Base-by-base conservation (phyloP, 1,140 invertebrate species). In the Spodoptera litura region DNA sequence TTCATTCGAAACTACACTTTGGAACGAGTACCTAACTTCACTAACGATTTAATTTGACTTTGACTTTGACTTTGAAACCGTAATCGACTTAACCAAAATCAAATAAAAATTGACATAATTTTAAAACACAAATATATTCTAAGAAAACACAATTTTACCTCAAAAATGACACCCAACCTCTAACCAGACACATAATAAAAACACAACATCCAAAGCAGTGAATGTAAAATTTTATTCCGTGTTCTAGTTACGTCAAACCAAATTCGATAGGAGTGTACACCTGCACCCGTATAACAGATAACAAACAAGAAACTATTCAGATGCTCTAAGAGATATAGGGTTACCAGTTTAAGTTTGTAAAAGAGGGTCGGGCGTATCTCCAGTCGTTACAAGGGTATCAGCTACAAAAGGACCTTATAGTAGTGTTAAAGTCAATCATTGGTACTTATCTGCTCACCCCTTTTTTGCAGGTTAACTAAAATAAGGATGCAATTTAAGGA, bases 171-270 rank as follows among this genome's bases (percentile, higher is more conserved):
- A 44, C 0, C 38, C 4, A 44, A 1, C 8, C 38, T 27, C 6
- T 5, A 15, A 20, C 2, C 25, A 27, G 27, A 10, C 20, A 58
- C 55, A 27, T 58, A 10, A 44, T 31, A n/a, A 44, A 53, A 49
- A 52, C 49, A 52, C 49, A 11, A 25, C 35, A 25, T 27, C 5
- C 4, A 10, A 6, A 44, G 38, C 38, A 59, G 55, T 20, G 13
- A 73, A 44, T 73, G 20, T 44, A 59, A 49, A 73, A 73, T 49
- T 73, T 73, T 59, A 73, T 73, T 49, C 59, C 13, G 58, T 64
- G 44, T 75, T 49, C 20, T 15, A 53, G 25, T 27, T 64, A n/a
- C 12, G 44, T 75, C 44, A 53, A 13, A 61, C 71, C 55, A 62
- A 62, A 75, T 75, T 64, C 59, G 59, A 75, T 64, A 75, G 20